Conservation (phyloP, 2,113 vertebrate genomes). For the Lichenostomus cassidix region DNA sequence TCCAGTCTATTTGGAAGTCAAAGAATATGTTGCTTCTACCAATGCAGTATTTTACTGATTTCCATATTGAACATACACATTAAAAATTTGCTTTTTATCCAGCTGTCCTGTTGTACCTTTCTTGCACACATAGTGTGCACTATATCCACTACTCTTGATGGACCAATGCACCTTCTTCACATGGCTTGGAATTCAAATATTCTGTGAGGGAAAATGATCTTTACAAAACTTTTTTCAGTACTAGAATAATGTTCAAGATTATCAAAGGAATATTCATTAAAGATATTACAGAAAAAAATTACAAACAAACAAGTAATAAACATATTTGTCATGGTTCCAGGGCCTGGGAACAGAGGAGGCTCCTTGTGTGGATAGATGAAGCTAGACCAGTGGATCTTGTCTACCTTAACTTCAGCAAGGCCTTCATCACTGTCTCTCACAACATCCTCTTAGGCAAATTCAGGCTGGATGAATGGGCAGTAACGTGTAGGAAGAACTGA, state of each 20-base stretch:
- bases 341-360: fast-evolving
- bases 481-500: not conserved
- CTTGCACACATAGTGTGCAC: not conserved
- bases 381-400: not conserved
- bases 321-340: not conserved
- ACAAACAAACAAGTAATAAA: not conserved
- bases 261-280: not conserved
- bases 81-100: not conserved
- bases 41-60: not conserved
- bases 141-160: not conserved
- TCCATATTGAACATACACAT: fast-evolving
- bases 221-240: not conserved
- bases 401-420: not conserved
- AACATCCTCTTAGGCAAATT: not conserved
- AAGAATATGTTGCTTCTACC: not conserved
- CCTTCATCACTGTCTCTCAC: not conserved
- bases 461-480: not conserved
- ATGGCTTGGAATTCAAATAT: not conserved
- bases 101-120: not conserved
- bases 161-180: not conserved
- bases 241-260: not conserved
- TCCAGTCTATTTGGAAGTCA: not conserved
- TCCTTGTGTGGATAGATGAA: fast-evolving
- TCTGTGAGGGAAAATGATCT: not conserved
- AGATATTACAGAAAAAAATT: not conserved